Percentiles rank a stretch among this genome's conserved stretches.
These are phyloP conservation scores for Agriopis marginaria DNA, from an alignment of 2,888 invertebrate species.

Conservation along the genomic window DNA sequence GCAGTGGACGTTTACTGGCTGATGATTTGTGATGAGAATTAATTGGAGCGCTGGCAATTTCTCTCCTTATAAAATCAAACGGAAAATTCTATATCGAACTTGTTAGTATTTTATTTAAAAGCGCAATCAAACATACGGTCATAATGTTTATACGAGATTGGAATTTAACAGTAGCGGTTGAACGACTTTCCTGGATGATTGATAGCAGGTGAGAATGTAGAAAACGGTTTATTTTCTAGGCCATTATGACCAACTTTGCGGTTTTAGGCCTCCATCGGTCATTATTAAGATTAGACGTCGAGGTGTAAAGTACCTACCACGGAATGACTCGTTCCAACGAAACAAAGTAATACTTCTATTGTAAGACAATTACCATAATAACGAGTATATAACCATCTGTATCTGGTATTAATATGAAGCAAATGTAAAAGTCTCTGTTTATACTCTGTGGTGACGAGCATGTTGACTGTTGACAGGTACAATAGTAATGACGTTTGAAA, in stretches of 20 bases:
- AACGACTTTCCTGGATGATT: slow-evolving; percentile 22
- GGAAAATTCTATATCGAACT: slow-evolving; percentile 23
- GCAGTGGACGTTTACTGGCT: too few species aligned
- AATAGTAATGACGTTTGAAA: too few species aligned
- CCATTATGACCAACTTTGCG: slow-evolving; percentile 2
- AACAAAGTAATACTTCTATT: neutral
- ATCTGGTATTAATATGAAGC: too few species aligned
- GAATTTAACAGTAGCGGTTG: slow-evolving; percentile 29
- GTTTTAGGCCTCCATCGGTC: slow-evolving; percentile 1
- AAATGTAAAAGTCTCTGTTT: too few species aligned
- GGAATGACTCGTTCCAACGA: neutral
- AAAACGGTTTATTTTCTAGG: slow-evolving; percentile 14
- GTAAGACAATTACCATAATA: too few species aligned
- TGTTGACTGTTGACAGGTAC: too few species aligned
- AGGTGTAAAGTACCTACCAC: neutral
- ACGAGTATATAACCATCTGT: too few species aligned
- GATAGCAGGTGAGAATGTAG: slow-evolving; percentile 17
- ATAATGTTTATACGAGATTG: slow-evolving; percentile 24
- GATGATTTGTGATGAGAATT: too few species aligned
- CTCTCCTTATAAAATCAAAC: neutral
- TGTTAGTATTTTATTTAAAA: slow-evolving; percentile 35
- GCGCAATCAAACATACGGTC: slow-evolving; percentile 27
- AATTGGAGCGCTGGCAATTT: too few species aligned
- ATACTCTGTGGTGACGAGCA: too few species aligned
- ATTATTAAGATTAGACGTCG: neutral